Evolutionary conservation across 2,888 invertebrate species (phyloP), one percentile per base, ranked within the genome.

Genomic region (Temnothorax rugatulus): DNA sequence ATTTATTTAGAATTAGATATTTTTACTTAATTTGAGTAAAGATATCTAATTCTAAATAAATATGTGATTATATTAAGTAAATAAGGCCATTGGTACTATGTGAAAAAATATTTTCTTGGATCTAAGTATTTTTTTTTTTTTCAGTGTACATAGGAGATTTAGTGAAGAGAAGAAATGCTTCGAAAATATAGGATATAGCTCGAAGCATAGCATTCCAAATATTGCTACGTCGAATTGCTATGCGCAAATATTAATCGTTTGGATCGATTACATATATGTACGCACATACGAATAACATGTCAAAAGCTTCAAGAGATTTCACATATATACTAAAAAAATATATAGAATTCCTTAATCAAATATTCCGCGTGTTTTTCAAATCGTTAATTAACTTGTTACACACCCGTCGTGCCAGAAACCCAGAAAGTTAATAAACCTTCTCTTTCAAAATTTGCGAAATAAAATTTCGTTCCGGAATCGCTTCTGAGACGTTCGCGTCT

Each of bases 101-200:
- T n/a, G n/a, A n/a, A n/a, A n/a, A n/a, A n/a, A n/a, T n/a, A n/a
- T n/a, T n/a, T n/a, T n/a, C n/a, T n/a, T n/a, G n/a, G n/a, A n/a
- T n/a, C n/a, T n/a, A n/a, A n/a, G n/a, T n/a, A n/a, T n/a, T n/a
- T n/a, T n/a, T n/a, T n/a, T n/a, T n/a, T n/a, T n/a, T n/a, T n/a
- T n/a, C n/a, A n/a, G n/a, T n/a, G n/a, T n/a, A n/a, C 66, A 64
- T 44, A 21, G 63, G 59, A 68, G 41, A 54, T 50, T 54, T 52
- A 66, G 71, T 52, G 68, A 86, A 84, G 44, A 44, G 9, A n/a
- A 38, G n/a, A 64, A 59, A 15, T 54, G 44, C 18, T 81, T 50
- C 18, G 47, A 59, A 81, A 81, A 73, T 59, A 15, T 34, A 59
- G 34, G 21, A 79, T 34, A 0, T 57, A 61, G 21, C 34, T 25